Percentiles rank a stretch among this genome's conserved stretches.
phyloP scores from a whole-genome alignment of 2,797 vertebrate species.

The Odontamblyopus lacepedii region DNA sequence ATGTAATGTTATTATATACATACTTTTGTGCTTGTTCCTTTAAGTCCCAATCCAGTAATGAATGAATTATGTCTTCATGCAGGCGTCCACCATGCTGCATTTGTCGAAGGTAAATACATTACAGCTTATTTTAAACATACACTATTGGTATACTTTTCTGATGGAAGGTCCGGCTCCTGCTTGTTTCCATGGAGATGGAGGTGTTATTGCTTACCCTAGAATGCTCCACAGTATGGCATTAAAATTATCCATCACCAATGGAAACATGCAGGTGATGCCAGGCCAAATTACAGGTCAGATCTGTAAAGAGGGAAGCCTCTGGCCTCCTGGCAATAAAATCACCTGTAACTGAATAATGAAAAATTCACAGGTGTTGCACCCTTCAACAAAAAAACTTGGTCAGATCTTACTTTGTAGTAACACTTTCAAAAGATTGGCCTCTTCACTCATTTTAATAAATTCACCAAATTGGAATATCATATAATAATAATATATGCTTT shows the following conservation, averaged over 20 bases:
- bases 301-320: no score
- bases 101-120: conserved; percentile 71
- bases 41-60: background rate
- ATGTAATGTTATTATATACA: no score
- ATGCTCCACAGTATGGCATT: background rate
- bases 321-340: no score
- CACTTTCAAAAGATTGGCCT: background rate
- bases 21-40: background rate
- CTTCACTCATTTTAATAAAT: background rate
- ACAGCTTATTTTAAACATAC: background rate
- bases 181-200: background rate
- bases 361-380: no score
- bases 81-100: conserved; percentile 68
- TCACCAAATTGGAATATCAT: background rate
- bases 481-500: no score
- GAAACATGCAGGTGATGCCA: no score
- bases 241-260: no score
- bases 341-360: no score
- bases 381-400: background rate
- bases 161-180: background rate
- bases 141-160: background rate
- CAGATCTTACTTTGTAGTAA: background rate
- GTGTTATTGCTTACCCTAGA: background rate
- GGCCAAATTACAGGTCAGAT: no score
- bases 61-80: conserved; percentile 9